Base-by-base conservation (phyloP, 2,113 vertebrate genomes). In the Lepisosteus osseus region DNA sequence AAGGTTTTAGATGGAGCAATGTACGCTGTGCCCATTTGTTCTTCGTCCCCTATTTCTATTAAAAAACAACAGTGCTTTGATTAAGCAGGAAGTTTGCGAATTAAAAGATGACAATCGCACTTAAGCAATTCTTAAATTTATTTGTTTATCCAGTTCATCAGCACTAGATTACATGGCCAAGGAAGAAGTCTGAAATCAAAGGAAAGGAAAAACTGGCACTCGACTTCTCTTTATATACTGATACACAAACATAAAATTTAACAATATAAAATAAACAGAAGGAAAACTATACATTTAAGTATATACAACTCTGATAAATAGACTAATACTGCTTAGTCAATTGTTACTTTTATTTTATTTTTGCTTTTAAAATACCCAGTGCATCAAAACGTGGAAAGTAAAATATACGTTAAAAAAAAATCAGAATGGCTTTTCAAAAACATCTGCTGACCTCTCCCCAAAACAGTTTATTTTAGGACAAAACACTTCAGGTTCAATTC, bases 291-390 rank as follows among this genome's bases (percentile, higher is more conserved):
- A 96, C 94, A 95, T 80, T 86, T 82, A 91, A 92, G 84, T 96
- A 97, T 97, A 86, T 96, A 99, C 96, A 97, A 78, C 87, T 93
- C 90, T 89, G 94, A 97, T 97, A 98, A 97, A 97, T 94, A 97
- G 90, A 90, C 83, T 89, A 94, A 96, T 86, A 95, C 93, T 95
- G 94, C 79, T 82, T 87, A 85, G 79, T 84, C 71, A 75, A 74
- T 63, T 70, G 82, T 85, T 82, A 79, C 80, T 80, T 2, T 80
- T 78, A 70, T 76, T 76, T 68, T 78, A 81, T 75, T 77, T 61
- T 67, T 61, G 54, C 43, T 80, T 80, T 72, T 79, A 78, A 66
- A 72, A 78, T 15, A 72, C 74, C 57, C 69, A 68, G 54, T 70
- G 80, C 1, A 0, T 61, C 40, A 74, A 76, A 68, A 78, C 65